Conservation (phyloP, 2,888 invertebrate genomes). For the Rhingia rostrata region DNA sequence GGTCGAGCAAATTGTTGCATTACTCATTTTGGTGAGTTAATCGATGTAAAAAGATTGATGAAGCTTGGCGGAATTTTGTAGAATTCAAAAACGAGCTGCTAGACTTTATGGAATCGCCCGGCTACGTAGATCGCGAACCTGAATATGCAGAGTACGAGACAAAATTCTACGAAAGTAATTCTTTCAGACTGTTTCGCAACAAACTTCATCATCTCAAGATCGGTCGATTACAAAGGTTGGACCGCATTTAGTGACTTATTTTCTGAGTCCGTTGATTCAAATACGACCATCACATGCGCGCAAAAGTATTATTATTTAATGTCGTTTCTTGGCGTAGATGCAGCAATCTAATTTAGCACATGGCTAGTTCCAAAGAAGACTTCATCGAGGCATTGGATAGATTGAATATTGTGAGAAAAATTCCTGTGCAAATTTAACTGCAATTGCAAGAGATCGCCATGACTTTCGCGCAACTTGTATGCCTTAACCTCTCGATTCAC, state of each 20-base stretch:
- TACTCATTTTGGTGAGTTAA: too few species aligned
- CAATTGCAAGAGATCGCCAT: neutral
- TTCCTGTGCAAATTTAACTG: neutral
- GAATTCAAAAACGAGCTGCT: neutral
- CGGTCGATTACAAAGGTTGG: neutral
- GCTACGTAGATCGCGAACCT: neutral
- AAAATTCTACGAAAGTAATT: neutral
- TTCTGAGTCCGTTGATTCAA: neutral
- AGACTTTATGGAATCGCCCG: neutral
- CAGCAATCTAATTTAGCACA: neutral
- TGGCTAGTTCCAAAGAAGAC: neutral
- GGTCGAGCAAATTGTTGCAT: too few species aligned
- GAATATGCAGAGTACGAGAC: constrained; percentile 1
- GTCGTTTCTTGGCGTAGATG: neutral
- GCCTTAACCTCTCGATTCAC: too few species aligned
- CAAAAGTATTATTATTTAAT: constrained; percentile 16
- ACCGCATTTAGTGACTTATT: neutral
- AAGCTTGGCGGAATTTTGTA: constrained; percentile 3
- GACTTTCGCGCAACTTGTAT: constrained; percentile 11
- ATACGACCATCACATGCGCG: neutral
- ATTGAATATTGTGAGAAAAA: constrained; percentile 5
- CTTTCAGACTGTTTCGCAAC: neutral
- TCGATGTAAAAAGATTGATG: too few species aligned
- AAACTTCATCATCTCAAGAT: neutral
- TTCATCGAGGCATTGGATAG: constrained; percentile 17